Evolutionary conservation across 2,113 vertebrate genomes (phyloP).

Genomic region (Cheirogaleus medius): DNA sequence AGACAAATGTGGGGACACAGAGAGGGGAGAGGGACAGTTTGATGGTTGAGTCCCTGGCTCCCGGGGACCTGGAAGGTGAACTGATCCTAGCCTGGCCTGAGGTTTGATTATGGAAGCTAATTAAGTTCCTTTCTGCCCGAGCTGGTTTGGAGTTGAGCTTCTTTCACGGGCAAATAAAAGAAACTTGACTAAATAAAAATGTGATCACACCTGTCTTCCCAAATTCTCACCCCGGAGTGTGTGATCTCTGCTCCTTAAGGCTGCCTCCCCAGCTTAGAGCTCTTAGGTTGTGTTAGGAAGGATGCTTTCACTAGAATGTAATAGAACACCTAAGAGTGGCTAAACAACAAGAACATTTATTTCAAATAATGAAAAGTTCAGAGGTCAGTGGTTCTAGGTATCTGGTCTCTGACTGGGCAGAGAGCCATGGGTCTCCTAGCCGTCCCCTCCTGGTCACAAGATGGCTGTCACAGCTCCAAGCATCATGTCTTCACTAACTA

Average conservation of each 20-base stretch:
- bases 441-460: background rate
- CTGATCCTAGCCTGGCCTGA: background rate
- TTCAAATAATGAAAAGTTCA: background rate
- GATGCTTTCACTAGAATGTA: background rate
- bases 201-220: background rate
- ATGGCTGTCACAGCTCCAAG: background rate
- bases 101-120: background rate
- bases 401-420: background rate
- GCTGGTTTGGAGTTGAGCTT: background rate
- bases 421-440: background rate
- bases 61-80: background rate
- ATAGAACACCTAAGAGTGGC: background rate
- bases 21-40: background rate
- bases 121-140: background rate
- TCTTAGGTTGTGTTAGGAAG: background rate
- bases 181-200: background rate
- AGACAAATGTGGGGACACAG: background rate
- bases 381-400: background rate
- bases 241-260: background rate
- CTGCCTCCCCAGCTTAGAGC: background rate
- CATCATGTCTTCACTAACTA: background rate
- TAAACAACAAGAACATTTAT: constrained; percentile 6
- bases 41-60: background rate
- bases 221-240: background rate
- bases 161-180: background rate